phyloP scores from a whole-genome alignment of 2,113 vertebrate species.

The Tenrec ecaudatus region DNA sequence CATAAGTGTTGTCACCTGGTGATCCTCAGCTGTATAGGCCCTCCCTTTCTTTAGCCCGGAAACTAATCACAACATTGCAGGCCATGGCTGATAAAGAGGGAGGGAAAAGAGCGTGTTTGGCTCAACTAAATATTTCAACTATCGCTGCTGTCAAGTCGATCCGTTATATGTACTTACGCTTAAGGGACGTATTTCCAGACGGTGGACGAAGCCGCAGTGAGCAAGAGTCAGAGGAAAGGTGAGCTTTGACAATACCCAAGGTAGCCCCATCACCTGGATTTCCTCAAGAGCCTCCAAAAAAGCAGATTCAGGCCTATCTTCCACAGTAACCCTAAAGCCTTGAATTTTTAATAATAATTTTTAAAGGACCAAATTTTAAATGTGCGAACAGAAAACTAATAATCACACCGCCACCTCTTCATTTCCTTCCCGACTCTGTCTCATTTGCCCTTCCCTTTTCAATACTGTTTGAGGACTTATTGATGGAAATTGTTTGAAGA shows the following conservation, averaged over 20 bases:
- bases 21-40: neutral
- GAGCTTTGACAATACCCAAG: neutral
- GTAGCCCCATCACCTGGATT: neutral
- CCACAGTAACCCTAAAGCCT: neutral
- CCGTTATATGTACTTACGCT: neutral
- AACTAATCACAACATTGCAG: constrained; percentile 36
- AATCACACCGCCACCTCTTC: neutral
- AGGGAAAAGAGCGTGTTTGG: neutral
- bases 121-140: neutral
- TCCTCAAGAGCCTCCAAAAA: neutral
- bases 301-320: neutral
- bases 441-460: neutral
- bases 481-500: neutral
- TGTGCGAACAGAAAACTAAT: neutral
- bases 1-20: neutral
- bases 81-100: neutral
- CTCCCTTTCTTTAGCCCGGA: neutral
- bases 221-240: neutral
- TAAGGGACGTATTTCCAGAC: neutral
- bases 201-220: neutral
- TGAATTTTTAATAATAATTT: neutral
- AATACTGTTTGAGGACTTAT: neutral
- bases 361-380: constrained; percentile 13
- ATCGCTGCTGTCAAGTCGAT: accelerated
- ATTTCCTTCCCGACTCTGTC: neutral